Conservation (phyloP, 2,888 invertebrate species). For the Cylindroiulus punctatus region DNA sequence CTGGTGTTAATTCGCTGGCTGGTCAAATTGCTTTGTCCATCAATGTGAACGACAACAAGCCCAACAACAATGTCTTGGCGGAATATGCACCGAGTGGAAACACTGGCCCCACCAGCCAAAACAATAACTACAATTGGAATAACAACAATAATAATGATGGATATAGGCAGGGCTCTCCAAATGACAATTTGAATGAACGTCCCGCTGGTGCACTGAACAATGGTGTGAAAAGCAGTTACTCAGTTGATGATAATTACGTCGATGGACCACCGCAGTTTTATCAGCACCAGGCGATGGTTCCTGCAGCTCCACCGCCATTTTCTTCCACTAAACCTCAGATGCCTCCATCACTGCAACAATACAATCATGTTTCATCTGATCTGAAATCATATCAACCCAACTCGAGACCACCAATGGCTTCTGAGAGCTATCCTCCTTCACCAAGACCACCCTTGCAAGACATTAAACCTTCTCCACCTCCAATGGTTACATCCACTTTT, state of each 20-base stretch:
- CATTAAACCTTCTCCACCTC: not conserved
- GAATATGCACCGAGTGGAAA: not conserved
- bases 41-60: not conserved
- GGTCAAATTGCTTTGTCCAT: not conserved
- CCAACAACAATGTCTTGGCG: not conserved
- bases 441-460: not conserved
- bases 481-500: not conserved
- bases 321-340: not conserved
- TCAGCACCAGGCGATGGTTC: not conserved
- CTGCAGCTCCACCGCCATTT: not conserved
- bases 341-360: not conserved
- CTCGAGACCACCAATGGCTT: constrained; percentile 19
- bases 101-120: not conserved
- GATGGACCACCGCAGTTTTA: constrained; percentile 35
- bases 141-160: constrained; percentile 10
- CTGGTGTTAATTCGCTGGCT: not conserved
- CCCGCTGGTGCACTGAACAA: not conserved
- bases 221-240: not conserved
- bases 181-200: constrained; percentile 12
- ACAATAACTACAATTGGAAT: constrained; percentile 44
- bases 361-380: not conserved
- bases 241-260: constrained; percentile 49
- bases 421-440: not conserved
- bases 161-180: constrained; percentile 35
- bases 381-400: not conserved